phyloP scores from a whole-genome alignment of 1,140 invertebrate species.

The Laupala kohalensis region DNA sequence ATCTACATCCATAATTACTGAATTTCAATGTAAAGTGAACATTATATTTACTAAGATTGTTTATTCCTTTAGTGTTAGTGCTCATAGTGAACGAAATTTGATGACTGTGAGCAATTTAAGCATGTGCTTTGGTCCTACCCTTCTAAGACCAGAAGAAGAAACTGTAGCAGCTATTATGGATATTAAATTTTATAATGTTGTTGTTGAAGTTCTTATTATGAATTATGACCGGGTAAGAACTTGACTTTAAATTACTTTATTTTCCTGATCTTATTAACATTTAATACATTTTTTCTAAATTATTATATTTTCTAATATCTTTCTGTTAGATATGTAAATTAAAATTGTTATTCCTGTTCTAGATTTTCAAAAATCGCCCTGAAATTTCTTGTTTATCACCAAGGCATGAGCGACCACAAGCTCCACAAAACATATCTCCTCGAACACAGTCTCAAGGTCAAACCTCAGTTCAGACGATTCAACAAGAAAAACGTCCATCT shows the following conservation, averaged over 20 bases:
- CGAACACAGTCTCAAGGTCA: neutral
- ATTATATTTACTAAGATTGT: neutral
- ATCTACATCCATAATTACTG: neutral
- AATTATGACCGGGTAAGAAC: slow-evolving; percentile 70
- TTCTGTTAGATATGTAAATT: too few relatives aligned
- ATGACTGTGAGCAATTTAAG: slow-evolving; percentile 96
- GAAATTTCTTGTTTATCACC: neutral
- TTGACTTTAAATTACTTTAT: too few relatives aligned
- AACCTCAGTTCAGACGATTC: neutral
- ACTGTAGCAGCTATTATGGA: slow-evolving; percentile 95
- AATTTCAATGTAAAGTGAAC: neutral
- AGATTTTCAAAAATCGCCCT: neutral
- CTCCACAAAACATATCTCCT: neutral
- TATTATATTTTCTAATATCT: too few relatives aligned
- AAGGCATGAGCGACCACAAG: neutral
- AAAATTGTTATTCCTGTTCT: neutral
- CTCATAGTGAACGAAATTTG: slow-evolving; percentile 76
- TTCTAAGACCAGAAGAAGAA: slow-evolving; percentile 87
- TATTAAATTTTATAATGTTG: slow-evolving; percentile 96
- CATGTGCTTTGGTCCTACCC: slow-evolving; percentile 97
- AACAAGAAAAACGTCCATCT: slow-evolving; percentile 16
- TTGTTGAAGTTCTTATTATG: slow-evolving; percentile 91
- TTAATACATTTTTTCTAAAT: too few relatives aligned
- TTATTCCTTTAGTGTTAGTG: slow-evolving; percentile 55
- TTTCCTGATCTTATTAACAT: too few relatives aligned